phyloP scores from a whole-genome alignment of 2,888 invertebrate genomes.

The Actias luna region DNA sequence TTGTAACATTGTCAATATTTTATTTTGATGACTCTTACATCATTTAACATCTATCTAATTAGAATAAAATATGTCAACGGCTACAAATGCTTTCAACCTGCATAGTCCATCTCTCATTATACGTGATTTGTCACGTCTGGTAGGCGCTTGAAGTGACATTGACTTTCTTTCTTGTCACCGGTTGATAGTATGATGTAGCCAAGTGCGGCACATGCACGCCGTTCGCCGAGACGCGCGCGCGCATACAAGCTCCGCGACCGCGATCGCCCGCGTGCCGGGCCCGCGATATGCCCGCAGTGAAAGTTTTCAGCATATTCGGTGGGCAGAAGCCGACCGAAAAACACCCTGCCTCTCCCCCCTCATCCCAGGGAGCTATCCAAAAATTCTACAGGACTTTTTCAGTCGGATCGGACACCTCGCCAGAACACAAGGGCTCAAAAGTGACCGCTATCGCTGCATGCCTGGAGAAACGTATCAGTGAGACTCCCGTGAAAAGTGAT shows the following conservation, averaged over 20 bases:
- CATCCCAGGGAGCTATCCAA: slow-evolving; percentile 66
- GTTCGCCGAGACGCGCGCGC: slow-evolving; percentile 75
- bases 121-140: slow-evolving; percentile 57
- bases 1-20: not conserved
- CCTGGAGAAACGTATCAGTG: slow-evolving; percentile 72
- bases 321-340: slow-evolving; percentile 78
- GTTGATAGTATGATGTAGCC: slow-evolving; percentile 49
- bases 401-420: slow-evolving; percentile 62
- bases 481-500: slow-evolving; percentile 50
- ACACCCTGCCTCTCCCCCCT: slow-evolving; percentile 57
- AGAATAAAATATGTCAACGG: slow-evolving; percentile 27
- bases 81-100: slow-evolving; percentile 21
- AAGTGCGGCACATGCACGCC: slow-evolving; percentile 65
- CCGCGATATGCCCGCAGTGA: slow-evolving; percentile 81
- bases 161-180: slow-evolving; percentile 71
- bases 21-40: not conserved
- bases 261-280: slow-evolving; percentile 64
- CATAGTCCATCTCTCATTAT: slow-evolving; percentile 36
- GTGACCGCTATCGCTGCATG: slow-evolving; percentile 76
- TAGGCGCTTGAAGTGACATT: slow-evolving; percentile 67
- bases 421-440: slow-evolving; percentile 70
- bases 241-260: slow-evolving; percentile 68
- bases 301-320: slow-evolving; percentile 80
- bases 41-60: slow-evolving; percentile 23
- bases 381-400: slow-evolving; percentile 80